phyloP scores from a whole-genome alignment of 2,888 invertebrate genomes.

The Pseudococcus jackbeardsleyi region DNA sequence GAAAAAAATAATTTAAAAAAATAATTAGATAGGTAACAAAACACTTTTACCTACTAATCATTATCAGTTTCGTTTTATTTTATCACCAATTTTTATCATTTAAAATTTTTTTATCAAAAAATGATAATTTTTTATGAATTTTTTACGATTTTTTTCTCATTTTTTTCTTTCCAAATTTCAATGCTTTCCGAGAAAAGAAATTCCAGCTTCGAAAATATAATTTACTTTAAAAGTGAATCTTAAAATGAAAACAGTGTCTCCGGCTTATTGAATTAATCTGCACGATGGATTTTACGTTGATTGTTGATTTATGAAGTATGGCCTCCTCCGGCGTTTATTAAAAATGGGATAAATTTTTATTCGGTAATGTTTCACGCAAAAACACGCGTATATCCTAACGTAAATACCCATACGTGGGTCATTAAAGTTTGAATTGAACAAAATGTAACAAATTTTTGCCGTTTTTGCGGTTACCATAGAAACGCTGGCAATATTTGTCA shows the following conservation, averaged over 20 bases:
- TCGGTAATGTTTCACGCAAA: constrained; percentile 7
- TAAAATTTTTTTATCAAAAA: too few species aligned
- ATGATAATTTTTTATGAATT: too few species aligned
- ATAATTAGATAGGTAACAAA: too few species aligned
- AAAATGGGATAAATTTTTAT: constrained; percentile 12
- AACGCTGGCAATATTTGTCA: constrained; percentile 44
- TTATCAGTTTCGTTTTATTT: too few species aligned
- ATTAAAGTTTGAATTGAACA: constrained; percentile 54
- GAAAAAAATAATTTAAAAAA: too few species aligned
- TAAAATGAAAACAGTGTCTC: too few species aligned
- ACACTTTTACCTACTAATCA: too few species aligned
- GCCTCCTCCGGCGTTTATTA: background rate
- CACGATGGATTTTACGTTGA: background rate
- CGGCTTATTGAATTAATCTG: background rate
- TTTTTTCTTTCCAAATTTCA: background rate
- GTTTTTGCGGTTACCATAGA: constrained; percentile 50
- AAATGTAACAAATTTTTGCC: constrained; percentile 53
- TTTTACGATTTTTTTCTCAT: too few species aligned
- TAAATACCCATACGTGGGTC: constrained; percentile 52
- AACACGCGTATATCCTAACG: constrained; percentile 24
- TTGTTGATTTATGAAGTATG: background rate
- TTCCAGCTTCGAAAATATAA: background rate
- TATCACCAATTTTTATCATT: too few species aligned
- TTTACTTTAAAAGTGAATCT: background rate
- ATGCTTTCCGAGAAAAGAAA: background rate